These are phyloP conservation scores for Heptranchias perlo DNA, from an alignment of 2,113 vertebrate genomes.

Conservation along the genomic window DNA sequence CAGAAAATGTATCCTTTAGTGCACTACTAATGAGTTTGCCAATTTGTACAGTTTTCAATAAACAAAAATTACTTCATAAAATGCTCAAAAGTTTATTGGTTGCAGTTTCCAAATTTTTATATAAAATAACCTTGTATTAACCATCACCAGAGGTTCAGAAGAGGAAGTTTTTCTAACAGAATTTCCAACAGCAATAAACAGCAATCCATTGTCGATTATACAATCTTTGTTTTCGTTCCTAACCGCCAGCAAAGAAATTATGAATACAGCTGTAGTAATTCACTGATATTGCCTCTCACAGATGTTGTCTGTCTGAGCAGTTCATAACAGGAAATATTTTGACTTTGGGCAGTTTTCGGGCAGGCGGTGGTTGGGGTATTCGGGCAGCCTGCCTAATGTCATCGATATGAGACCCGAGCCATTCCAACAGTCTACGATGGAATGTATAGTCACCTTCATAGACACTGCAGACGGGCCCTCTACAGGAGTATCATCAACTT, in stretches of 20 bases:
- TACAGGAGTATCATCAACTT: not conserved
- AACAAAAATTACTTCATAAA: not conserved
- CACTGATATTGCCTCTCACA: not conserved
- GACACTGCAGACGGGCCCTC: not conserved
- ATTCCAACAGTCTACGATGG: not conserved
- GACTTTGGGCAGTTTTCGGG: not conserved
- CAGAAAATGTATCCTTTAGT: not conserved
- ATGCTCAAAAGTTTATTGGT: not conserved
- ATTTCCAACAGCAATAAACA: not conserved
- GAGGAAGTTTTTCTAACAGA: not conserved
- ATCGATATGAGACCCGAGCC: not conserved
- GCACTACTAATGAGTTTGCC: not conserved
- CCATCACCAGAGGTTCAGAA: not conserved
- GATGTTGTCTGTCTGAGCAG: not conserved
- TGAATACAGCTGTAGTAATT: not conserved
- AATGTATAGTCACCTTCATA: not conserved
- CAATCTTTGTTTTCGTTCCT: not conserved
- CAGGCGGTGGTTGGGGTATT: not conserved
- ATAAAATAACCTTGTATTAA: not conserved
- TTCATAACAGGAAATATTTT: not conserved
- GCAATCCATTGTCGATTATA: not conserved
- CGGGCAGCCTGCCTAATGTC: not conserved
- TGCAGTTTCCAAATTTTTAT: not conserved
- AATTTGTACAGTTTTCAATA: not conserved
- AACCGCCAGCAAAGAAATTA: not conserved